Base-by-base conservation (phyloP, 1,140 invertebrate species). In the Carcinoscorpius rotundicauda region DNA sequence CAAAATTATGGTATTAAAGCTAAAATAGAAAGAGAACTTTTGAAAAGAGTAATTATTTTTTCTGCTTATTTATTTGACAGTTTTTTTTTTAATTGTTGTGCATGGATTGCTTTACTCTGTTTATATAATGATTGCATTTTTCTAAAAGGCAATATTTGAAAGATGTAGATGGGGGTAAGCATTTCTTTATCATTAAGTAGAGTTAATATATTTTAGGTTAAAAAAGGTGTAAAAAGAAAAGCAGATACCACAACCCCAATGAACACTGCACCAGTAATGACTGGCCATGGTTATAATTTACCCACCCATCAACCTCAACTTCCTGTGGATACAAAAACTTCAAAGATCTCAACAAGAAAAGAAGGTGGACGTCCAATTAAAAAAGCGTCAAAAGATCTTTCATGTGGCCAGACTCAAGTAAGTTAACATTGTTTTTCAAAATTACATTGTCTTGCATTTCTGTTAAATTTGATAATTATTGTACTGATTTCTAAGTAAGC, bases 151-250 rank as follows among this genome's bases (percentile, higher is more conserved):
- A 29, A 29, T 29, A 29, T 29, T 29, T 29, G 29, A 29, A 29
- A 29, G 29, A 29, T 29, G 29, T 29, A 29, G 29, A 29, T 29
- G 29, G 29, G 29, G 29, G 29, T 29, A 29, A 29, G 29, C 29
- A 29, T 29, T 29, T 29, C 29, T 29, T 29, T 29, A 1, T 29
- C 29, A 29, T 29, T 2, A 29, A 29, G 29, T 29, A 29, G 29
- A 29, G 29, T 29, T 29, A 29, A 29, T 61, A 11, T 53, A 4
- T 52, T 58, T 49, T 49, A 68, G 69, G 81, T 88, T 65, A 94
- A 95, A 82, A 96, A 96, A 79, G 94, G 93, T 53, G 92, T 98
- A 68, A 98, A 98, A 78, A 87, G 95, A 85, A 98, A 98, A 88
- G 95, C 95, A 67, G 95, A 98, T 77, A 95, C 93, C 55, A 96